Evolutionary conservation across 2,113 vertebrate genomes (phyloP).

Genomic region (Dicaeum eximium): DNA sequence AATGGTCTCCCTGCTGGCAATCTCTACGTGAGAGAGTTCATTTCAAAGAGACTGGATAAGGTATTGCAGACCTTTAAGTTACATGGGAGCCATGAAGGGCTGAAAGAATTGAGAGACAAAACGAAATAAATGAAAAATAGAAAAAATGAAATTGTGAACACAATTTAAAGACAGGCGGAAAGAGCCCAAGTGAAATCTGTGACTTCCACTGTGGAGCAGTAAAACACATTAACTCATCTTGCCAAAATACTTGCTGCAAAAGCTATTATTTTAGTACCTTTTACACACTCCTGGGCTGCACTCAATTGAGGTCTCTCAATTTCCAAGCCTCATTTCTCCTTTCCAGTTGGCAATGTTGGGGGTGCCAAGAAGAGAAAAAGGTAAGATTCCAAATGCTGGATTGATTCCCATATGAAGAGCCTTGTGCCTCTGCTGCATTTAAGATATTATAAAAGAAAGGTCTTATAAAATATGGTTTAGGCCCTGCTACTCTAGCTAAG

Average conservation of each 20-base stretch:
- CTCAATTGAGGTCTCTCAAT: background rate
- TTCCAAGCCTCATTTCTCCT: background rate
- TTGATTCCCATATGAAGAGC: background rate
- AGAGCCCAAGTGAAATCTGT: background rate
- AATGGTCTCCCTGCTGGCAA: background rate
- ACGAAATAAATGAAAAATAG: background rate
- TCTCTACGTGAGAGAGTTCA: background rate
- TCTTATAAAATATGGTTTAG: background rate
- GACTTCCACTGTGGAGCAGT: background rate
- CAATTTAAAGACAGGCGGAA: background rate
- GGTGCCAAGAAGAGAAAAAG: background rate
- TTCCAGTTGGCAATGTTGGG: background rate
- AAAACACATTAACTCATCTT: background rate
- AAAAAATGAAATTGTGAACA: background rate
- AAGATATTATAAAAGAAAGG: background rate
- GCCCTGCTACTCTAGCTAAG: background rate
- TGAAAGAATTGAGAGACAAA: background rate
- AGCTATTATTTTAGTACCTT: background rate
- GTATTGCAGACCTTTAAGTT: background rate
- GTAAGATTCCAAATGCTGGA: background rate
- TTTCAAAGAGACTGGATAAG: constrained; percentile 4
- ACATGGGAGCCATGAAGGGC: background rate
- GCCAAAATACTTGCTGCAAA: background rate
- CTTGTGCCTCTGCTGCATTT: background rate
- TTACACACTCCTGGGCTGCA: background rate